Evolutionary conservation across 2,888 invertebrate genomes (phyloP).

Genomic region (Harmothoe impar): DNA sequence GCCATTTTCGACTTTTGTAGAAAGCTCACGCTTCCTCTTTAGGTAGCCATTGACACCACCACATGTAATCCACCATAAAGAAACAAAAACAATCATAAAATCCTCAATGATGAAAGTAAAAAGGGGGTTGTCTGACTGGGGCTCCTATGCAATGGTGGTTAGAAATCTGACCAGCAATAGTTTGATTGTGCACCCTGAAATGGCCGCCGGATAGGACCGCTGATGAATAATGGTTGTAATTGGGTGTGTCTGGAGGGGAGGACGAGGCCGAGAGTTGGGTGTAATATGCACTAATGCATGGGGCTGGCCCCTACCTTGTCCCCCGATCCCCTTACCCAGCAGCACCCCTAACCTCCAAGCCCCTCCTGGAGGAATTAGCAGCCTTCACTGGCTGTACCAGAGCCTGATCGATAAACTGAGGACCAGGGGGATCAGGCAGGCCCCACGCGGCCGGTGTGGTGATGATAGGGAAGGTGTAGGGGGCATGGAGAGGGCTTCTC

Average conservation of each 20-base stretch:
- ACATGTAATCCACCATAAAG: no score
- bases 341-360: not conserved
- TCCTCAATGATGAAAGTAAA: no score
- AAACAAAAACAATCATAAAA: no score
- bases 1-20: no score
- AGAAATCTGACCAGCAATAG: not conserved
- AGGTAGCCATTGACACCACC: no score
- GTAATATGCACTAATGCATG: conserved; percentile 39
- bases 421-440: conserved; percentile 45
- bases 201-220: not conserved
- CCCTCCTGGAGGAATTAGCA: conserved; percentile 38
- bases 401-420: conserved; percentile 47
- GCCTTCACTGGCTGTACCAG: not conserved
- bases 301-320: conserved; percentile 32
- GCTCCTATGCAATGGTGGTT: not conserved
- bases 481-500: not conserved
- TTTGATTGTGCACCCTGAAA: not conserved
- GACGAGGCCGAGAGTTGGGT: not conserved
- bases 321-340: not conserved
- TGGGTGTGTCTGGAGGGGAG: conserved; percentile 21
- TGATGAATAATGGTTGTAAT: conserved; percentile 31
- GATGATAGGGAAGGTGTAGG: not conserved
- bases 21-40: no score
- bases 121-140: no score
- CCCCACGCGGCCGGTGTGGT: not conserved